These are phyloP conservation scores for Oriolus oriolus DNA, from an alignment of 2,113 vertebrate genomes.

Conservation along the genomic window DNA sequence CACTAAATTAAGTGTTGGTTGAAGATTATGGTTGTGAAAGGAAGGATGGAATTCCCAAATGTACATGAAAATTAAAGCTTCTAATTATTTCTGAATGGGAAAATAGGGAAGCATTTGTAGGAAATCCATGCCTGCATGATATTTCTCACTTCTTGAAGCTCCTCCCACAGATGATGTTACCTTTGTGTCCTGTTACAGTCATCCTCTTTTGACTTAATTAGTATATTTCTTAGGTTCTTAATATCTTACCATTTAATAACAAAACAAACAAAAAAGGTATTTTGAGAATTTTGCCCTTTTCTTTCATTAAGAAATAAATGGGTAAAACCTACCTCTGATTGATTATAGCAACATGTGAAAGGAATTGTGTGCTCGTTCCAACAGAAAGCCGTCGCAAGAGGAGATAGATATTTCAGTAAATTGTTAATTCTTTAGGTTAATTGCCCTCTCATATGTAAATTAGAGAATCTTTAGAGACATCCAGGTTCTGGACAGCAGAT, in stretches of 20 bases:
- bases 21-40: background rate
- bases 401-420: background rate
- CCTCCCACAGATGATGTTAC: fast-evolving
- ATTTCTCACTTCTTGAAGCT: background rate
- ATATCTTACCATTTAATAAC: background rate
- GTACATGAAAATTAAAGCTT: background rate
- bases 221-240: background rate
- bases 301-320: background rate
- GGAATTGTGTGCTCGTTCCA: background rate
- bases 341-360: background rate
- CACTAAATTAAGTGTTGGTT: background rate
- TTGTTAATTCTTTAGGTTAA: background rate
- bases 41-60: background rate
- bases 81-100: background rate
- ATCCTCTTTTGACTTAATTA: background rate
- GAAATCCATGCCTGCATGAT: background rate
- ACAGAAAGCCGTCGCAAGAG: background rate
- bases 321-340: background rate
- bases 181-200: background rate
- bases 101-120: background rate
- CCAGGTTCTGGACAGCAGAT: background rate
- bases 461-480: background rate
- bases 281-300: background rate
- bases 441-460: background rate
- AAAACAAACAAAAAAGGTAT: background rate